phyloP scores from a whole-genome alignment of 2,888 invertebrate species.

The Anodontia alba region DNA sequence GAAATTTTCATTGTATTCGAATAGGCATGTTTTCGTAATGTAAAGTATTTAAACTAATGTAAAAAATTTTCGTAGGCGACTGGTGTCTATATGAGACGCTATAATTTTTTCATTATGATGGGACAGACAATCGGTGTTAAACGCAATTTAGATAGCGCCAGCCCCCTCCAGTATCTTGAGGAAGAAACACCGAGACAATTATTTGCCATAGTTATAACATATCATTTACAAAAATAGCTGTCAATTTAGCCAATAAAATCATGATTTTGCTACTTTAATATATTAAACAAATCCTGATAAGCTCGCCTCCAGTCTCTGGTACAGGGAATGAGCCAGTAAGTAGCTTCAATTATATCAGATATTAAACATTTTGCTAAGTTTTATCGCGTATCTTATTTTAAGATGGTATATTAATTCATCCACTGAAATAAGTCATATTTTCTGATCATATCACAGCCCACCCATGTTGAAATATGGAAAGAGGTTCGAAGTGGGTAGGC shows the following conservation, averaged over 20 bases:
- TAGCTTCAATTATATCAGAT: constrained; percentile 54
- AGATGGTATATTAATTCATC: constrained; percentile 62
- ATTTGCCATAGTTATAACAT: not conserved
- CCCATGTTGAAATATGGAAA: constrained; percentile 49
- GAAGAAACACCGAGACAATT: not conserved
- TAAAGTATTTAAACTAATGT: too few species aligned
- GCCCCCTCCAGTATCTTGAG: not conserved
- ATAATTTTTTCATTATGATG: not conserved
- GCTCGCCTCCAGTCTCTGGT: not conserved
- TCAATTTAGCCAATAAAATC: constrained; percentile 8
- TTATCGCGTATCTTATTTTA: constrained; percentile 63
- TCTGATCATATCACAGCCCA: constrained; percentile 63
- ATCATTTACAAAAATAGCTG: not conserved
- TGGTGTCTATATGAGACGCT: too few species aligned
- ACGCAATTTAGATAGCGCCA: constrained; percentile 8
- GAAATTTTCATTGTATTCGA: too few species aligned
- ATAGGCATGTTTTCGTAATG: too few species aligned
- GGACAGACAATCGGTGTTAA: not conserved
- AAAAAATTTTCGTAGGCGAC: too few species aligned
- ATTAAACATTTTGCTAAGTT: constrained; percentile 55
- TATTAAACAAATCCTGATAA: not conserved
- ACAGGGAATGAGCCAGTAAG: not conserved
- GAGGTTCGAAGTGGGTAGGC: constrained; percentile 6
- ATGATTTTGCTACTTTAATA: not conserved
- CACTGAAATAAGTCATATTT: constrained; percentile 63